phyloP scores from a whole-genome alignment of 2,113 vertebrate genomes.

The Syngnathus typhle region DNA sequence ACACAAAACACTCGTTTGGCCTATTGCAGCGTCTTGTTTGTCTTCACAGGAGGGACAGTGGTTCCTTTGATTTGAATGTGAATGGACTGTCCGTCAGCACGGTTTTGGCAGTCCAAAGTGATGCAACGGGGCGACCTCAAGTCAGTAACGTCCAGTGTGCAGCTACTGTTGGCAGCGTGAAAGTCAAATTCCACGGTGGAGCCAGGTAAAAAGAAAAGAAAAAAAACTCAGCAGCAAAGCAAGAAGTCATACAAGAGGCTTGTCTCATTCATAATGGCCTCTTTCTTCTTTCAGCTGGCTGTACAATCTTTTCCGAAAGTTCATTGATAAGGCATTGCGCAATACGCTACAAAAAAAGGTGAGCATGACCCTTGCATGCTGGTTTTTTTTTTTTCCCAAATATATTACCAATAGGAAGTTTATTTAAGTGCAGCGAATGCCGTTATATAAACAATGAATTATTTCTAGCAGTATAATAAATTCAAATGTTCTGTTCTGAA shows the following conservation, averaged over 20 bases:
- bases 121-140: slow-evolving; percentile 58
- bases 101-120: slow-evolving; percentile 50
- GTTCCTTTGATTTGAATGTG: slow-evolving; percentile 66
- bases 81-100: slow-evolving; percentile 45
- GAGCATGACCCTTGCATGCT: slow-evolving; percentile 6
- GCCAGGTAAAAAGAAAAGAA: slow-evolving; percentile 61
- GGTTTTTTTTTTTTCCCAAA: background rate
- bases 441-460: background rate
- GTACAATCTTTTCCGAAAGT: slow-evolving; percentile 65
- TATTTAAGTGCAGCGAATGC: background rate
- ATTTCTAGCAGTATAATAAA: background rate
- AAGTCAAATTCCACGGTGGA: slow-evolving; percentile 65
- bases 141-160: slow-evolving; percentile 52
- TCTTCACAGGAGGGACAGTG: slow-evolving; percentile 60
- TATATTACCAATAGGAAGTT: background rate
- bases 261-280: background rate
- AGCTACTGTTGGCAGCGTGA: slow-evolving; percentile 36
- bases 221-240: background rate
- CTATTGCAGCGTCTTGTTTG: background rate
- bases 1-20: background rate
- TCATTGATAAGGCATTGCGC: slow-evolving; percentile 53
- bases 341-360: slow-evolving; percentile 61
- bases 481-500: background rate
- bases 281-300: slow-evolving; percentile 66
- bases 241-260: background rate